These are phyloP conservation scores for Chrosomus eos DNA, from an alignment of 2,797 vertebrate species.

Conservation along the genomic window DNA sequence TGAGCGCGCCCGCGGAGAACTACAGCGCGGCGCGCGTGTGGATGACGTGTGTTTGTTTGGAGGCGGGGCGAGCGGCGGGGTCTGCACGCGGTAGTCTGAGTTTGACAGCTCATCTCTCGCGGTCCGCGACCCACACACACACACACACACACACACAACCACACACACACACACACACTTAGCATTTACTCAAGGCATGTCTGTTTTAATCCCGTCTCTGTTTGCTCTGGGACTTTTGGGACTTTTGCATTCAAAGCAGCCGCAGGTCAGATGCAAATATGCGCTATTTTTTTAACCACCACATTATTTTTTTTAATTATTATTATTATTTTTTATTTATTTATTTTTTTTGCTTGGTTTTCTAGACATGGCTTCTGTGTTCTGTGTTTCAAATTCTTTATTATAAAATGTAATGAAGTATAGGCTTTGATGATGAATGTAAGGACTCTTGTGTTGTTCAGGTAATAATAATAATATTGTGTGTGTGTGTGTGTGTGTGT, in stretches of 20 bases:
- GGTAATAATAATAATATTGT: too few species aligned
- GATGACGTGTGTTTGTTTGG: conserved; percentile 54
- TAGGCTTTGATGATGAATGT: too few species aligned
- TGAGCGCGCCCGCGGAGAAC: conserved; percentile 38
- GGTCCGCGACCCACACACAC: too few species aligned
- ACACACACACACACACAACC: too few species aligned
- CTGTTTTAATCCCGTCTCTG: conserved; percentile 35
- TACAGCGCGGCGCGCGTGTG: conserved; percentile 59
- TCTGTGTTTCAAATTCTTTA: not conserved
- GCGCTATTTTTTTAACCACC: not conserved
- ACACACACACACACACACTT: too few species aligned
- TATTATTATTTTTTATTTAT: not conserved
- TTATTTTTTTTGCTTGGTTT: not conserved
- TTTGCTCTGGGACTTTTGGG: conserved; percentile 48
- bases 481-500: too few species aligned
- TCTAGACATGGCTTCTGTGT: not conserved
- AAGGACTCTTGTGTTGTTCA: not conserved
- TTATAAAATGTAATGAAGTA: not conserved
- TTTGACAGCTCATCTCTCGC: conserved; percentile 59
- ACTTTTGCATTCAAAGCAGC: conserved; percentile 45
- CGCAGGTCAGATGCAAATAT: conserved; percentile 45
- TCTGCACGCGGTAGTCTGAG: conserved; percentile 9
- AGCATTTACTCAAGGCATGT: not conserved
- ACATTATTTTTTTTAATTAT: not conserved
- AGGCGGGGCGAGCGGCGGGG: conserved; percentile 55